Evolutionary conservation across 1,140 invertebrate species (phyloP).

Genomic region (Agrypnia vestita): DNA sequence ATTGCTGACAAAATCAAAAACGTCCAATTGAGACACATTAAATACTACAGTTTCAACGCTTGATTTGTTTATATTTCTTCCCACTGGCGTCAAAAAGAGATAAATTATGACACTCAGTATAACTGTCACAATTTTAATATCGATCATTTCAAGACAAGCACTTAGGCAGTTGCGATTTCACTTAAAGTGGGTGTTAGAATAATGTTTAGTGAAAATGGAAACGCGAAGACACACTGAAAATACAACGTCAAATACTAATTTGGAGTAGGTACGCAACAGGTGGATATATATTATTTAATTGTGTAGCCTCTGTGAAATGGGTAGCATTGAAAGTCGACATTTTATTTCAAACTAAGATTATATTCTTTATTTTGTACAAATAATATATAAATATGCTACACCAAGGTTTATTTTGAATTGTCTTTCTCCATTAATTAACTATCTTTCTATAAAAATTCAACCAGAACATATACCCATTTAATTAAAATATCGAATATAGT

Average conservation of each 20-base stretch:
- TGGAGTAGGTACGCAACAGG: background rate
- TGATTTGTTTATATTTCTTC: conserved; percentile 5
- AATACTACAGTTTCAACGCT: conserved; percentile 25
- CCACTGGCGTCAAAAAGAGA: conserved; percentile 37
- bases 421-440: no score
- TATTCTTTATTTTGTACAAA: no score
- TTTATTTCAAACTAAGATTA: background rate
- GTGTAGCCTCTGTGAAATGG: background rate
- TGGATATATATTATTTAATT: background rate
- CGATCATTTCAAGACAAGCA: conserved; percentile 29
- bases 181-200: no score
- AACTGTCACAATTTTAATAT: conserved; percentile 40
- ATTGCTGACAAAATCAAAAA: conserved; percentile 42
- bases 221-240: background rate
- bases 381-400: no score
- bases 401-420: no score
- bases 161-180: background rate
- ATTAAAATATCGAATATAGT: no score
- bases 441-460: no score
- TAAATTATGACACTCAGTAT: background rate
- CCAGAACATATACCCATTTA: no score
- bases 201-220: background rate
- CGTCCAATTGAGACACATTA: conserved; percentile 30
- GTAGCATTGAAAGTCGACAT: background rate
- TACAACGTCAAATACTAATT: background rate